Conservation (phyloP, 2,797 vertebrate species). For the Odontamblyopus rebecca region DNA sequence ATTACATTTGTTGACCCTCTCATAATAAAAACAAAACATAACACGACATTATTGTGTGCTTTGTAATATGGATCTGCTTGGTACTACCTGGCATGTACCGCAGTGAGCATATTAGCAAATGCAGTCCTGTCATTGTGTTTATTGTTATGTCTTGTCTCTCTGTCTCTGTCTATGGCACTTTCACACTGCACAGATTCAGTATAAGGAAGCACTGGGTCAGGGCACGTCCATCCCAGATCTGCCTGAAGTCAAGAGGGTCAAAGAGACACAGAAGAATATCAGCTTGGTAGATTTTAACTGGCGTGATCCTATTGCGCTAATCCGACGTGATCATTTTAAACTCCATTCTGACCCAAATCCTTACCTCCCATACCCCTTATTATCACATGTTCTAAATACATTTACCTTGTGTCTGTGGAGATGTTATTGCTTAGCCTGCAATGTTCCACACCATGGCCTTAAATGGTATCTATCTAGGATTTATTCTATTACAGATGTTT, state of each 20-base stretch:
- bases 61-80: background rate
- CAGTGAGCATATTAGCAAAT: background rate
- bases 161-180: slow-evolving; percentile 42
- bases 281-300: slow-evolving; percentile 86
- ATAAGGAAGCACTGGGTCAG: slow-evolving; percentile 91
- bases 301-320: slow-evolving; percentile 23
- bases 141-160: slow-evolving; percentile 23
- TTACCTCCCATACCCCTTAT: background rate
- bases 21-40: background rate
- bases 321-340: background rate
- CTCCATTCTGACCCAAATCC: background rate
- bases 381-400: too few species aligned
- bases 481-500: too few species aligned
- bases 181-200: slow-evolving; percentile 83
- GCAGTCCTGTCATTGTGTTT: slow-evolving; percentile 1
- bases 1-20: background rate
- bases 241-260: slow-evolving; percentile 94
- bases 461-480: too few species aligned
- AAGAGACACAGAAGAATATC: slow-evolving; percentile 98
- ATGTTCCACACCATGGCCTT: too few species aligned
- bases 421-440: too few species aligned
- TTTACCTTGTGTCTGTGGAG: too few species aligned
- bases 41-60: background rate
- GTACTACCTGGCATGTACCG: background rate
- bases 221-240: slow-evolving; percentile 92